Evolutionary conservation across 2,113 vertebrate genomes (phyloP).

Genomic region (Mobula hypostoma): DNA sequence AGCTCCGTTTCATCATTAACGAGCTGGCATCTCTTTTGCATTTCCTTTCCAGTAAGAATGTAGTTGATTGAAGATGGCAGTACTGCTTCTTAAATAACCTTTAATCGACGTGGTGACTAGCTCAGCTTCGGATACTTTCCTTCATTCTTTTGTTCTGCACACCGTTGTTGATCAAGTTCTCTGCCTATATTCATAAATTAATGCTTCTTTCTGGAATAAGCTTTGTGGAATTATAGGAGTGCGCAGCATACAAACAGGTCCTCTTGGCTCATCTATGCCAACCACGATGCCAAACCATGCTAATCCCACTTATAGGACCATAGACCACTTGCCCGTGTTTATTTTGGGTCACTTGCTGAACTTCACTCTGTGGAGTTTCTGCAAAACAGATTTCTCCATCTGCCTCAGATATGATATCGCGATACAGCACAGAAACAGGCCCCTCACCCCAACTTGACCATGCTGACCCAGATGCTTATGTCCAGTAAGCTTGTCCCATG

Average conservation of each 20-base stretch:
- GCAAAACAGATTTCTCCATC: no score
- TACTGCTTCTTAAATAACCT: neutral
- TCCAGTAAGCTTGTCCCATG: no score
- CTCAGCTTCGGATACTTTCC: no score
- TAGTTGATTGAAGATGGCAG: slow-evolving; percentile 15
- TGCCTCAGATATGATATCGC: neutral
- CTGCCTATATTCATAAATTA: neutral
- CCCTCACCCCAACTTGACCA: no score
- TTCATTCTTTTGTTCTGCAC: neutral
- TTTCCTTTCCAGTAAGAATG: slow-evolving; percentile 17
- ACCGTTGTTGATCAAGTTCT: neutral
- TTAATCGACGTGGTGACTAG: neutral
- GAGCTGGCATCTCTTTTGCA: neutral
- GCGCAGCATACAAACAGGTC: no score
- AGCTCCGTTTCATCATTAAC: neutral
- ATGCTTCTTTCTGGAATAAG: neutral
- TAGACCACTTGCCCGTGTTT: no score
- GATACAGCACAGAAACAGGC: no score
- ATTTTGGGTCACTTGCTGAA: neutral
- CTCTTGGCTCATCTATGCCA: no score
- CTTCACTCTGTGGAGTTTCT: neutral
- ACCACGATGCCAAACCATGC: no score
- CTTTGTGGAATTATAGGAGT: no score
- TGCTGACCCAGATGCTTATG: no score
- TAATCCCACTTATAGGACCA: no score